phyloP scores from a whole-genome alignment of 1,140 invertebrate species.

The Augochlora pura region DNA sequence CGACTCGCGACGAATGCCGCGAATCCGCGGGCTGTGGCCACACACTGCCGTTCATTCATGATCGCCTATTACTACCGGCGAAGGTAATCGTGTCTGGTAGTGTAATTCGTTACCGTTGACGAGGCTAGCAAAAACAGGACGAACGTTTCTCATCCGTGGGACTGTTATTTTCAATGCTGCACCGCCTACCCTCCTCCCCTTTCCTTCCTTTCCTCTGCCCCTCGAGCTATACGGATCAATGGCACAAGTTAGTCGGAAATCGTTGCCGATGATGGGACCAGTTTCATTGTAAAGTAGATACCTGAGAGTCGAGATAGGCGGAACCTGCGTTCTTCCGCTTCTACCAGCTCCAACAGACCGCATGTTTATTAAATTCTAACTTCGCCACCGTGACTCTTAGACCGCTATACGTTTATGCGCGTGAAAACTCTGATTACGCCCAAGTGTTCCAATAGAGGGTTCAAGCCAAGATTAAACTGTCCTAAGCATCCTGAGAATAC shows the following conservation, averaged over 20 bases:
- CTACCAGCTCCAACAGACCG: not conserved
- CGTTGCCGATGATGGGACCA: not conserved
- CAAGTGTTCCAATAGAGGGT: too few species aligned
- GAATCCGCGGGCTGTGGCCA: not conserved
- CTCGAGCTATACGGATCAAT: not conserved
- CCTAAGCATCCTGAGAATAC: not conserved
- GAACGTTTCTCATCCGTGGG: slow-evolving; percentile 1
- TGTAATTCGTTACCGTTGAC: slow-evolving; percentile 28
- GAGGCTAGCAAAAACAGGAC: slow-evolving; percentile 12
- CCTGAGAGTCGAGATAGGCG: too few species aligned
- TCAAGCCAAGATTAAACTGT: too few species aligned
- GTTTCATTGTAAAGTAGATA: not conserved
- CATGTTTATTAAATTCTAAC: not conserved
- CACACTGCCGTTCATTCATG: slow-evolving; percentile 36
- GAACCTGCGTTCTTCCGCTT: not conserved
- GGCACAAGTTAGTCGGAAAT: not conserved
- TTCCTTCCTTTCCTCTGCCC: not conserved
- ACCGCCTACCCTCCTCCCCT: not conserved
- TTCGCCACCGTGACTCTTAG: not conserved
- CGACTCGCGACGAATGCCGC: not conserved
- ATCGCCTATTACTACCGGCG: slow-evolving; percentile 28
- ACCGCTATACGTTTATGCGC: not conserved
- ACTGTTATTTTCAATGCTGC: slow-evolving; percentile 7
- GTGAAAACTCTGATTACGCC: too few species aligned
- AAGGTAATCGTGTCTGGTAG: slow-evolving; percentile 34